phyloP scores from a whole-genome alignment of 2,888 invertebrate genomes.

The Hypomecis atomaria region DNA sequence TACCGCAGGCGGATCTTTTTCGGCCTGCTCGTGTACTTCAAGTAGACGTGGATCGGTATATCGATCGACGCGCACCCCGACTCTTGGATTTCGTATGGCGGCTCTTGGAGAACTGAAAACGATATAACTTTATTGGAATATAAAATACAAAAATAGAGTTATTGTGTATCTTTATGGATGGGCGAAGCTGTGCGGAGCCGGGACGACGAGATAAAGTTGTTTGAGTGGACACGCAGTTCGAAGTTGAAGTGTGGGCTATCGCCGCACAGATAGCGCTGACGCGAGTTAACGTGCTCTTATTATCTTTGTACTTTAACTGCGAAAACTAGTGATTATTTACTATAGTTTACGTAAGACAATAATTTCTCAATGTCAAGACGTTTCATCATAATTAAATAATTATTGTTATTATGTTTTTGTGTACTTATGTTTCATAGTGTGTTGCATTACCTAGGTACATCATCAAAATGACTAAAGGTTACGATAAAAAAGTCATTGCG shows the following conservation, averaged over 20 bases:
- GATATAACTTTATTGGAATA: conserved; percentile 44
- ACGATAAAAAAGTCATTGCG: too few species aligned
- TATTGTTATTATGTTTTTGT: too few species aligned
- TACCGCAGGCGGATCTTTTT: conserved; percentile 76
- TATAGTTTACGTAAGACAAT: conserved; percentile 23
- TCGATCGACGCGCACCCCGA: conserved; percentile 78
- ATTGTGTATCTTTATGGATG: conserved; percentile 24
- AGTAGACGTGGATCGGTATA: conserved; percentile 79
- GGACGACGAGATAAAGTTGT: conserved; percentile 56
- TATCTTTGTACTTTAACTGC: conserved; percentile 8
- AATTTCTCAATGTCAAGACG: conserved; percentile 30
- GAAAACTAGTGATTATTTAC: conserved; percentile 33
- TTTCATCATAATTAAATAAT: too few species aligned
- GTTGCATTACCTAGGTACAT: too few species aligned
- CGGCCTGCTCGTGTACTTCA: conserved; percentile 74
- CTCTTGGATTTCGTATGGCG: conserved; percentile 82
- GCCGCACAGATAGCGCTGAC: conserved; percentile 62
- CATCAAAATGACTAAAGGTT: too few species aligned
- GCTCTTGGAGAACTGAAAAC: conserved; percentile 74
- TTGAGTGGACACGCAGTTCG: conserved; percentile 40
- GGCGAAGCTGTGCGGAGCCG: conserved; percentile 39
- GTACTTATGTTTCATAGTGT: too few species aligned
- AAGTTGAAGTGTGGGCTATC: conserved; percentile 59
- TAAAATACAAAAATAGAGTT: conserved; percentile 43
- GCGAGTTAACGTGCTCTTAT: conserved; percentile 52